phyloP scores from a whole-genome alignment of 2,797 vertebrate species.

The Eptatretus atami region DNA sequence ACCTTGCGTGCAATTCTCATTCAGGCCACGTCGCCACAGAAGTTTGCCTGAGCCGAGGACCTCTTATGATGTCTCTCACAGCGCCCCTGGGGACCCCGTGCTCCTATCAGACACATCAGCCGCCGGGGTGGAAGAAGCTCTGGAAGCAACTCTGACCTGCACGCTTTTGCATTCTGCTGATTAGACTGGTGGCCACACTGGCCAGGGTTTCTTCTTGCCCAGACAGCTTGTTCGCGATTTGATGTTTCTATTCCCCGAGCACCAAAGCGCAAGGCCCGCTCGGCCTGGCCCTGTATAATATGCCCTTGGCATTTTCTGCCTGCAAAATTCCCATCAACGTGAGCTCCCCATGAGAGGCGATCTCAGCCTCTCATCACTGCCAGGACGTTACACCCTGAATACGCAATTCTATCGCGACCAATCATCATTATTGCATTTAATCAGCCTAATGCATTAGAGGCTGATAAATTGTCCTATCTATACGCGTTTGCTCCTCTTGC shows the following conservation, averaged over 20 bases:
- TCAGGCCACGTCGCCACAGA: not conserved
- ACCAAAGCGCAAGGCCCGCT: not conserved
- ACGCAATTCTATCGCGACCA: conserved; percentile 1
- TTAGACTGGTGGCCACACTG: not conserved
- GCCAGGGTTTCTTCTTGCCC: not conserved
- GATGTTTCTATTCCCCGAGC: conserved; percentile 5
- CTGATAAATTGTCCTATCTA: not conserved
- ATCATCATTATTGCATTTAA: conserved; percentile 5
- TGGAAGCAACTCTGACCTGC: not conserved
- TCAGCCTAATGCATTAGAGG: conserved; percentile 1
- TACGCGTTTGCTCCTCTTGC: conserved; percentile 2
- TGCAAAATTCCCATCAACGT: conserved; percentile 5
- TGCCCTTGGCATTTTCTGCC: conserved; percentile 6
- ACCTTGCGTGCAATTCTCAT: too few species aligned
- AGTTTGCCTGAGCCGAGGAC: conserved; percentile 4
- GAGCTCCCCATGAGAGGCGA: not conserved
- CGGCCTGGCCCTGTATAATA: not conserved
- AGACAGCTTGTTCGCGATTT: conserved; percentile 5
- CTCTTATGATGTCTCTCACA: conserved; percentile 4
- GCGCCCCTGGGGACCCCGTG: not conserved
- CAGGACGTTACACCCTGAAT: conserved; percentile 1
- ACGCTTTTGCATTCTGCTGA: conserved; percentile 5
- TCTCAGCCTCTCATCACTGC: conserved; percentile 5
- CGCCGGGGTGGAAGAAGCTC: conserved; percentile 1
- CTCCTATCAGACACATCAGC: conserved; percentile 5